A percentile compares a stretch with the other conserved stretches of the same genome.
Conservation (phyloP, 2,113 vertebrate genomes). For the Callospermophilus lateralis region DNA sequence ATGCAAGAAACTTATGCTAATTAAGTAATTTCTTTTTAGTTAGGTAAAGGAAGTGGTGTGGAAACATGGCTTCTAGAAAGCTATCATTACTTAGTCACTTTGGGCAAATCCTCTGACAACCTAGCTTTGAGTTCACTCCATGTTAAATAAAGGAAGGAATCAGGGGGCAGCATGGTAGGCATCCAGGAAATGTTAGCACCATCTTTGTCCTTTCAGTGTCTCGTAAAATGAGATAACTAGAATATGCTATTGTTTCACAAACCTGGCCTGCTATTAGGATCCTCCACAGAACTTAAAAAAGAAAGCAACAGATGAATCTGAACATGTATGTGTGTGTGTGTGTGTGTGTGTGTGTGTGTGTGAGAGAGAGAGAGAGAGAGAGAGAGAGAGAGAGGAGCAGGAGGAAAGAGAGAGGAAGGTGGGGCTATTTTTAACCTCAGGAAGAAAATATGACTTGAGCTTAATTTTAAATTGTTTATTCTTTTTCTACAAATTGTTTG, state of each 20-base stretch:
- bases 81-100: background rate
- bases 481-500: slow-evolving; percentile 15
- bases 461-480: slow-evolving; percentile 19
- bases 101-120: background rate
- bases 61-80: no score
- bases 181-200: background rate
- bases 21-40: no score
- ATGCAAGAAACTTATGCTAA: no score
- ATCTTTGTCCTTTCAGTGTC: background rate
- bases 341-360: no score
- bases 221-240: background rate
- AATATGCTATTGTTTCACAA: background rate
- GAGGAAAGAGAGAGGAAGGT: no score
- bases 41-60: no score
- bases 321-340: background rate
- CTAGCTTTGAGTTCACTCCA: background rate
- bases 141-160: background rate
- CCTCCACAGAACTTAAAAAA: background rate
- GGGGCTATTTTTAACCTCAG: background rate
- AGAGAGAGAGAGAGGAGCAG: background rate
- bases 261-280: background rate
- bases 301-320: background rate
- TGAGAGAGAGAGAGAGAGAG: background rate
- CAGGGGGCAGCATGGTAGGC: background rate
- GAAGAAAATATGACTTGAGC: background rate